These are phyloP conservation scores for Meteorus cinctellus DNA, from an alignment of 2,888 invertebrate species.

Conservation along the genomic window DNA sequence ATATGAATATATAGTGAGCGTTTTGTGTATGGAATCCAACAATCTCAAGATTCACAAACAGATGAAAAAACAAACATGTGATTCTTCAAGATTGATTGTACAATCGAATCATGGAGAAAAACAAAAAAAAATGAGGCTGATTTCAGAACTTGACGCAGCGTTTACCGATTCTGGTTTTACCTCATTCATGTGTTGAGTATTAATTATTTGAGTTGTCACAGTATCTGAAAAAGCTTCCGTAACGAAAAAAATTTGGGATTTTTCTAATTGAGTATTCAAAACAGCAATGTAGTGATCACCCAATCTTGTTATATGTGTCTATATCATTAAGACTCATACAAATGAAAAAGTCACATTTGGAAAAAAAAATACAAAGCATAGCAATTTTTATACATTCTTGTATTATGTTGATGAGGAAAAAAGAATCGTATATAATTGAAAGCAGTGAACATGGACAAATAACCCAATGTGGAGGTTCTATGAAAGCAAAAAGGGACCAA, in stretches of 20 bases:
- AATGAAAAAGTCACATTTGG: no score
- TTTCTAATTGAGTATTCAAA: no score
- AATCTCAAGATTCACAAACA: neutral
- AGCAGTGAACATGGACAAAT: neutral
- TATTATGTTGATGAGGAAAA: no score
- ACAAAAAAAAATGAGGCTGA: neutral
- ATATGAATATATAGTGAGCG: slow-evolving; percentile 57
- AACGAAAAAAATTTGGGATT: neutral
- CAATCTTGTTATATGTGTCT: no score
- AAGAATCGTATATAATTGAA: no score
- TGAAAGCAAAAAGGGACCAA: slow-evolving; percentile 22
- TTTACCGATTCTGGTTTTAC: neutral
- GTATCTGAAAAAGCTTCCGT: neutral
- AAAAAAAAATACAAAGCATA: no score
- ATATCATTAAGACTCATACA: no score
- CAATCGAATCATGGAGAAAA: neutral
- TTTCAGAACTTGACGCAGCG: neutral
- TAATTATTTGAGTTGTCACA: neutral
- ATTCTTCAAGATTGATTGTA: neutral
- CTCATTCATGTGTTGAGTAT: neutral
- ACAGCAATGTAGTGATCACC: no score
- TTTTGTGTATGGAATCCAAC: slow-evolving; percentile 63
- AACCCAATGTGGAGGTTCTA: slow-evolving; percentile 8
- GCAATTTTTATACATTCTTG: no score
- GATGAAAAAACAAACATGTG: neutral